Base-by-base conservation (phyloP, 2,888 invertebrate genomes). In the Lithodes maja region DNA sequence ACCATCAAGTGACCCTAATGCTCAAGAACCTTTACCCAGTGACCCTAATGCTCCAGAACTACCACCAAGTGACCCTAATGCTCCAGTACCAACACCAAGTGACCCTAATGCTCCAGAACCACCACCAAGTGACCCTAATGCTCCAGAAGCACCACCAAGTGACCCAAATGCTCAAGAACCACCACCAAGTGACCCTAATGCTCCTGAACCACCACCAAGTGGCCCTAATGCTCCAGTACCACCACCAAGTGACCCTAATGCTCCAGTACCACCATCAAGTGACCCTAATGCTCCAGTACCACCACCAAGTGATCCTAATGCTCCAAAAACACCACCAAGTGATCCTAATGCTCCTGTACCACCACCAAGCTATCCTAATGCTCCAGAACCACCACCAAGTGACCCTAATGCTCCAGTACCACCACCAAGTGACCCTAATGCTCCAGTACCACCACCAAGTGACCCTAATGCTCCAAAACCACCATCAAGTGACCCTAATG, bases 301-400 rank as follows among this genome's bases (percentile, higher is more conserved):
- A 12, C 9, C 68, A 61, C 7, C 68, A 12, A 15, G 68, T 12
- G 17, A 71, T 71, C 71, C 15, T n/a, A 17, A 3, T n/a, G 17
- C 5, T 3, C 71, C 71, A n/a, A 5, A 71, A n/a, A 5, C 71
- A n/a, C 17, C 71, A n/a, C 71, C 71, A 12, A 71, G n/a, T n/a
- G 71, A 71, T 71, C 71, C 71, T 71, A 71, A 12, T n/a, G n/a
- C 12, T 17, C 71, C 71, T n/a, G 71, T n/a, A n/a, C 15, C 71
- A 5, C 17, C 50, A 53, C n/a, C 52, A 3, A 79, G 53, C 53
- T 7, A 80, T 55, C 80, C 17, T 7, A n/a, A n/a, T 17, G 49
- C 53, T 55, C 50, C 55, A 0, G 80, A 55, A 33, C 5, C 33
- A 3, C 55, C 54, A 17, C 17, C 52, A 1, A 79, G 33, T 79